Percentiles rank a stretch among this genome's conserved stretches.
phyloP scores from a whole-genome alignment of 2,113 vertebrate genomes.

The Paraplagusia blochii region DNA sequence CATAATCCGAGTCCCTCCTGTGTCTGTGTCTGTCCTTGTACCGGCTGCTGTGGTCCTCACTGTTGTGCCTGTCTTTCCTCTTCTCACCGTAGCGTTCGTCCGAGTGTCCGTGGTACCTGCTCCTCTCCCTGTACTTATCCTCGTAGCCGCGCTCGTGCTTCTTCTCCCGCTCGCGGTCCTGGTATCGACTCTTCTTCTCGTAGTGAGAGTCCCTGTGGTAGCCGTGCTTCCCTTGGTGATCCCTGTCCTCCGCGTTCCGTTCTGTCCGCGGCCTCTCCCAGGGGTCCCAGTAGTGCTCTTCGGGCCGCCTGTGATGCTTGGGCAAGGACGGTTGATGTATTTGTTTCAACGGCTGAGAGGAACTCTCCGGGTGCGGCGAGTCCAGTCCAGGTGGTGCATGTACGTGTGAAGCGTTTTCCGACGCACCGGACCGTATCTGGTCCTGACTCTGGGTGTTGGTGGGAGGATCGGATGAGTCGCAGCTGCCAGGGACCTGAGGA shows the following conservation, averaged over 20 bases:
- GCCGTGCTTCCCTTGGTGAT: slow-evolving; percentile 77
- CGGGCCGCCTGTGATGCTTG: slow-evolving; percentile 80
- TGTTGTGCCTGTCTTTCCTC: slow-evolving; percentile 82
- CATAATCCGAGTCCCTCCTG: slow-evolving; percentile 78
- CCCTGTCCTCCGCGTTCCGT: slow-evolving; percentile 76
- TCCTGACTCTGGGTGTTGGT: slow-evolving; percentile 63
- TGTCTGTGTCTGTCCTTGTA: slow-evolving; percentile 82
- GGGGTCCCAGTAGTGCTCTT: slow-evolving; percentile 84
- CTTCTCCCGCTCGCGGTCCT: slow-evolving; percentile 80
- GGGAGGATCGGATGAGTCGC: slow-evolving; percentile 60
- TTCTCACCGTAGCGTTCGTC: slow-evolving; percentile 77
- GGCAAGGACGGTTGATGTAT: slow-evolving; percentile 64
- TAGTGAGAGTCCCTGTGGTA: slow-evolving; percentile 85
- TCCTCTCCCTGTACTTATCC: slow-evolving; percentile 73
- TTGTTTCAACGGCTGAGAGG: slow-evolving; percentile 76
- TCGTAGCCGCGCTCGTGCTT: slow-evolving; percentile 58
- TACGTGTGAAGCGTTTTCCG: slow-evolving; percentile 70
- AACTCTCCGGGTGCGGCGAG: slow-evolving; percentile 68
- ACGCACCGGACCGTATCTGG: slow-evolving; percentile 77
- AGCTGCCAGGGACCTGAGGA: slow-evolving; percentile 76
- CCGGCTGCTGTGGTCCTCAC: slow-evolving; percentile 75
- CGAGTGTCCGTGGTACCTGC: slow-evolving; percentile 76
- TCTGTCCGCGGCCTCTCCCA: slow-evolving; percentile 79
- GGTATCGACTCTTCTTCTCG: slow-evolving; percentile 82
- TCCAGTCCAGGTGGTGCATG: slow-evolving; percentile 74